Evolutionary conservation across 2,113 vertebrate species (phyloP).

Genomic region (Planiliza haematocheilus): DNA sequence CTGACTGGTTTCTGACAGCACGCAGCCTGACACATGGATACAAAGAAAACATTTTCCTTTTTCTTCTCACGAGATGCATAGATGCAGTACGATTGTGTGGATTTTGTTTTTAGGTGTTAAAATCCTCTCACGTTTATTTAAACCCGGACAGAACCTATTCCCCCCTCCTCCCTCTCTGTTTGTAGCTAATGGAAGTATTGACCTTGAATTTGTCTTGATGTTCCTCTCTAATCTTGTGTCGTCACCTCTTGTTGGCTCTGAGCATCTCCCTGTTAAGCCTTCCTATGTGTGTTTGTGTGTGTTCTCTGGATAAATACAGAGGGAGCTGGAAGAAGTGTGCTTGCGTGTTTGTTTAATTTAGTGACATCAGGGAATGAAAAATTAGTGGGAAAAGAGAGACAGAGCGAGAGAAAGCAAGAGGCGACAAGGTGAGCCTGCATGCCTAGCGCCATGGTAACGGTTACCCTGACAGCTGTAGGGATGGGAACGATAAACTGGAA

Average conservation of each 20-base stretch:
- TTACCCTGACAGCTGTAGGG: slow-evolving; percentile 47
- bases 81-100: background rate
- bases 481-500: slow-evolving; percentile 18
- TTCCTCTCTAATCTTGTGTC: slow-evolving; percentile 20
- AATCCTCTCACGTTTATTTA: background rate
- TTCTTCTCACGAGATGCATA: background rate
- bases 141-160: background rate
- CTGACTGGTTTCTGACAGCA: background rate
- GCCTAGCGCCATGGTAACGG: slow-evolving; percentile 59
- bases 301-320: background rate
- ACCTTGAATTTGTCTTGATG: slow-evolving; percentile 37
- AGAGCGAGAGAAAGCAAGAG: slow-evolving; percentile 5
- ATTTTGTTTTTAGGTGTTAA: slow-evolving; percentile 1
- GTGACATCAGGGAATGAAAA: background rate
- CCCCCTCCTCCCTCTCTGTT: background rate
- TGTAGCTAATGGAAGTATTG: slow-evolving; percentile 7
- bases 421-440: slow-evolving; percentile 19
- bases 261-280: slow-evolving; percentile 1
- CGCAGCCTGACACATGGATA: background rate
- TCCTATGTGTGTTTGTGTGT: background rate
- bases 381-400: background rate
- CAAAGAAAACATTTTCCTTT: background rate
- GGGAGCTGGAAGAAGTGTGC: background rate
- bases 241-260: slow-evolving; percentile 21
- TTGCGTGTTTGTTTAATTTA: slow-evolving; percentile 9